phyloP scores from a whole-genome alignment of 2,888 invertebrate genomes.

The Scaptomyza cyrtandrae region DNA sequence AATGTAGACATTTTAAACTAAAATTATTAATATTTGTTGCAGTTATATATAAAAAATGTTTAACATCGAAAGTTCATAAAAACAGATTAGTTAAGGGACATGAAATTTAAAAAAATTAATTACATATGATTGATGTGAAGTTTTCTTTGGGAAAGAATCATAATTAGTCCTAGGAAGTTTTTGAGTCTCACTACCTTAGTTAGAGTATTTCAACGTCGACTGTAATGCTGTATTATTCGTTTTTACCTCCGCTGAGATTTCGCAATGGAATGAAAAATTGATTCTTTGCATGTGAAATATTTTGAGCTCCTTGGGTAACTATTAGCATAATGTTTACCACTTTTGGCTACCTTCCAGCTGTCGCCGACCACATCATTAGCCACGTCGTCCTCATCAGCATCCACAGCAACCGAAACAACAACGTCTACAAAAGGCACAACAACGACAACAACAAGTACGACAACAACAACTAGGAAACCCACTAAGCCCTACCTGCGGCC shows the following conservation, averaged over 20 bases:
- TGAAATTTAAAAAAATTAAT: no score
- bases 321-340: slow-evolving; percentile 78
- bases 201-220: slow-evolving; percentile 31
- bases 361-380: slow-evolving; percentile 79
- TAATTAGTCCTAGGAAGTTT: not conserved
- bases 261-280: slow-evolving; percentile 81
- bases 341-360: slow-evolving; percentile 73
- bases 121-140: no score
- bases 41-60: not conserved
- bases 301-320: slow-evolving; percentile 59
- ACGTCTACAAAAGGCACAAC: slow-evolving; percentile 67
- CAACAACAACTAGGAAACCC: slow-evolving; percentile 49
- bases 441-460: slow-evolving; percentile 51
- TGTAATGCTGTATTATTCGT: not conserved
- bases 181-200: not conserved
- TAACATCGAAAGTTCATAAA: no score
- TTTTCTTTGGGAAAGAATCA: no score
- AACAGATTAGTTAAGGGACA: no score
- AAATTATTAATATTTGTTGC: no score
- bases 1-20: no score
- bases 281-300: slow-evolving; percentile 79
- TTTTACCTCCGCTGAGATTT: slow-evolving; percentile 58
- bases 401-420: slow-evolving; percentile 51
- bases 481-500: slow-evolving; percentile 69
- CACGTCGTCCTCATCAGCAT: slow-evolving; percentile 62